Base-by-base conservation (phyloP, 2,797 vertebrate species). In the Echeneis naucrates region DNA sequence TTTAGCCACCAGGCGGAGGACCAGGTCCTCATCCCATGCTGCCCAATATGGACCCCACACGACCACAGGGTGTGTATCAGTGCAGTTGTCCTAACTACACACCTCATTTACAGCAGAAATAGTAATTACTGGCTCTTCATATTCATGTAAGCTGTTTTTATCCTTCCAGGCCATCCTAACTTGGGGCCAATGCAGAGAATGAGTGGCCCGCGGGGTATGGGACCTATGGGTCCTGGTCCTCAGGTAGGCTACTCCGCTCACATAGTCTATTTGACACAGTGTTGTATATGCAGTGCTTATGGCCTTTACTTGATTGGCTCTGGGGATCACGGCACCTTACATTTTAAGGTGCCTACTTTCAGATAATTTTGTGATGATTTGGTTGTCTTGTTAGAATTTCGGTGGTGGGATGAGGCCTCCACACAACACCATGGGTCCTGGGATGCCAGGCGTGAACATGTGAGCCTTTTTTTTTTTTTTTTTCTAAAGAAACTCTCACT, bases 361-460 rank as follows among this genome's bases (percentile, higher is more conserved):
- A 16, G 5, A 52, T 6, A 26, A 5, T 44, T 23, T 50, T 12
- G 2, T 45, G 7, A 47, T 52, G 24, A 32, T 40, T 40, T 67
- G 4, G 42, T 50, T 81, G 4, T 65, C 37, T 75, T 63, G 93
- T 92, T 95, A 99, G 98, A 98, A 95, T 93, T 99, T 99, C 66
- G 96, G 96, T 82, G 97, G 98, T 66, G 97, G 97, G 74, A 99
- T 99, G 98, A 96, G 98, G 93, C 98, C 98, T 91, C 98, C 98
- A 91, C 98, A 98, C 93, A 99, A 98, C 91, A 94, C 96, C 85
- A 96, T 99, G 92, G 98, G 97, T 65, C 98, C 98, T 23, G 96
- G 96, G 81, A 99, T 99, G 98, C 97, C 98, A 75, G 98, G 97
- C 92, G 98, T 99, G 77, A 98, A 97, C 95, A 99, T 99, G 98